A percentile compares a stretch with the other conserved stretches of the same genome.
These are phyloP conservation scores for Chiloscyllium punctatum DNA, from an alignment of 2,797 vertebrate genomes.

Conservation along the genomic window DNA sequence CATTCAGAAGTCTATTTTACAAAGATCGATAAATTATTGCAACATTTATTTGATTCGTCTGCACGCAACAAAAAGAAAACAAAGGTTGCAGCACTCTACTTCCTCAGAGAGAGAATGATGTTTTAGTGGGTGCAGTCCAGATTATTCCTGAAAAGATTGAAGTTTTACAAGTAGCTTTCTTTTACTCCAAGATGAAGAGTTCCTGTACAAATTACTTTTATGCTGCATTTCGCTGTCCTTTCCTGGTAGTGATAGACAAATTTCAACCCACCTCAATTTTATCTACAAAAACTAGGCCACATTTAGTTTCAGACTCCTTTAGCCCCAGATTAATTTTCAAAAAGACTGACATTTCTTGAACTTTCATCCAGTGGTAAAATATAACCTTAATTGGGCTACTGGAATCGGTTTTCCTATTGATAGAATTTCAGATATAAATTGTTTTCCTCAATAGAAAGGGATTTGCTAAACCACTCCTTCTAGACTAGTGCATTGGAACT, in stretches of 20 bases:
- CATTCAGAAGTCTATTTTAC: constrained; percentile 8
- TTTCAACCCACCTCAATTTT: neutral
- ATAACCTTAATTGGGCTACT: neutral
- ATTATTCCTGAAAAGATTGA: neutral
- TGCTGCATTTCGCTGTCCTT: neutral
- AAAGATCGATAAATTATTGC: constrained; percentile 24
- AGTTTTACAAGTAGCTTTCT: neutral
- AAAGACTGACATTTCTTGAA: neutral
- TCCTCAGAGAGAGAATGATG: neutral
- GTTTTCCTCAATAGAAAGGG: neutral
- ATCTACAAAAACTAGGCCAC: neutral
- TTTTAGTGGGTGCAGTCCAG: neutral
- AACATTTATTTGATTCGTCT: constrained; percentile 9
- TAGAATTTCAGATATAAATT: neutral
- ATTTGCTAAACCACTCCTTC: neutral
- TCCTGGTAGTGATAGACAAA: neutral
- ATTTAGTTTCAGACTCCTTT: constrained; percentile 5
- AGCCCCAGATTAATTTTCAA: constrained; percentile 15
- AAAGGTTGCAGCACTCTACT: neutral
- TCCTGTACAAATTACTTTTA: neutral
- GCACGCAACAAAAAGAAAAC: constrained; percentile 6
- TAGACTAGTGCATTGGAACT: neutral
- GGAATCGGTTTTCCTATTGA: too few species aligned
- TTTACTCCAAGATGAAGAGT: neutral
- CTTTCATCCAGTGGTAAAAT: neutral